phyloP scores from a whole-genome alignment of 2,888 invertebrate species.

The Aleiodes leptofemur region DNA sequence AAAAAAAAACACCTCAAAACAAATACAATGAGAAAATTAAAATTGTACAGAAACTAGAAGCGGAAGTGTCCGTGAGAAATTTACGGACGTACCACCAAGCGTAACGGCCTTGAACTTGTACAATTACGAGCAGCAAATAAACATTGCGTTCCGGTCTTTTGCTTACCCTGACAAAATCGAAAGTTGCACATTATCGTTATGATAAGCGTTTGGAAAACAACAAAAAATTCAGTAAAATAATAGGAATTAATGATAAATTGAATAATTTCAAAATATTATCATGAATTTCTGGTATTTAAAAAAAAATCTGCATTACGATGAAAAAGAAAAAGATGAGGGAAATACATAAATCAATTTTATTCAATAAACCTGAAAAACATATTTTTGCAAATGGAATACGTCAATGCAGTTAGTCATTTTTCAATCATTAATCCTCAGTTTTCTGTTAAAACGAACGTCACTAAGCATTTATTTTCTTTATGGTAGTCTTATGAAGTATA shows the following conservation, averaged over 20 bases:
- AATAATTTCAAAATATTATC: too few relatives aligned
- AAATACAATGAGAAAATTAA: neutral
- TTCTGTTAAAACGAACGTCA: conserved; percentile 2
- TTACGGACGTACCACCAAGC: conserved; percentile 56
- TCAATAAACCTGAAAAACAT: conserved; percentile 2
- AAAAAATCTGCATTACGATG: neutral
- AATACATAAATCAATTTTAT: neutral
- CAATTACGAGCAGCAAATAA: conserved; percentile 45
- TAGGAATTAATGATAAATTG: neutral
- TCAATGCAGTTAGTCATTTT: neutral
- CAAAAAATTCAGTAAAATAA: neutral
- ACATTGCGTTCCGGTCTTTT: conserved; percentile 36
- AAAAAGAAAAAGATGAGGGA: too few relatives aligned
- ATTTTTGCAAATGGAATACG: neutral
- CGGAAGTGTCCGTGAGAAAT: conserved; percentile 51
- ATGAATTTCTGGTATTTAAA: too few relatives aligned
- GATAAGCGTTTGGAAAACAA: neutral
- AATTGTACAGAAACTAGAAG: conserved; percentile 48
- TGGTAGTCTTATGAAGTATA: neutral
- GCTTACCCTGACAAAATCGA: conserved; percentile 21
- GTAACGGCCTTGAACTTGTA: conserved; percentile 66
- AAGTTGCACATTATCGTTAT: conserved; percentile 27
- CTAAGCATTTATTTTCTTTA: neutral
- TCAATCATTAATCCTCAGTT: conserved; percentile 2
- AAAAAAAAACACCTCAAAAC: neutral